Conservation (phyloP, 2,797 vertebrate species). For the Trichosurus vulpecula region DNA sequence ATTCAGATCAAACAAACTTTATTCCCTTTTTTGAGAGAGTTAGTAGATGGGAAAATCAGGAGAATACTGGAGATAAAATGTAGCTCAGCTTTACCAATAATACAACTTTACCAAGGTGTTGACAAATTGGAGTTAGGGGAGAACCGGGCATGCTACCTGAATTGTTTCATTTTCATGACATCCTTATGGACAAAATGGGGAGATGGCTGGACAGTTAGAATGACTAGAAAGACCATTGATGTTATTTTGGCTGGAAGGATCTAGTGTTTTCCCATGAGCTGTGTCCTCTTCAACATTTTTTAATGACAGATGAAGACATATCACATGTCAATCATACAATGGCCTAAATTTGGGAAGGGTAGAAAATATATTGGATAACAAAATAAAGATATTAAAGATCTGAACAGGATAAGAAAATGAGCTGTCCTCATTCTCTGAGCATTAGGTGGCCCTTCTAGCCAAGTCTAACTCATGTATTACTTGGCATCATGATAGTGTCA, state of each 20-base stretch:
- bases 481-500: background rate
- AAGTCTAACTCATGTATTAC: background rate
- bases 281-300: background rate
- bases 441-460: background rate
- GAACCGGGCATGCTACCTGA: background rate
- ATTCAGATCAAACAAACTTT: constrained; percentile 8
- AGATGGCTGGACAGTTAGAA: background rate
- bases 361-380: background rate
- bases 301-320: background rate
- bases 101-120: background rate
- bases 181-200: background rate
- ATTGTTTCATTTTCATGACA: background rate
- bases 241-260: background rate
- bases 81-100: constrained; percentile 13
- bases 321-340: background rate
- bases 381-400: background rate
- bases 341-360: background rate
- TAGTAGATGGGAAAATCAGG: constrained; percentile 27
- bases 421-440: background rate
- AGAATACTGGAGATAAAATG: background rate
- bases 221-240: background rate
- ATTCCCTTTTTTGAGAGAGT: constrained; percentile 13
- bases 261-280: background rate
- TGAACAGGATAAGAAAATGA: background rate
- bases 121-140: background rate